phyloP scores from a whole-genome alignment of 1,140 invertebrate species.

The Ctenoplectra terminalis region DNA sequence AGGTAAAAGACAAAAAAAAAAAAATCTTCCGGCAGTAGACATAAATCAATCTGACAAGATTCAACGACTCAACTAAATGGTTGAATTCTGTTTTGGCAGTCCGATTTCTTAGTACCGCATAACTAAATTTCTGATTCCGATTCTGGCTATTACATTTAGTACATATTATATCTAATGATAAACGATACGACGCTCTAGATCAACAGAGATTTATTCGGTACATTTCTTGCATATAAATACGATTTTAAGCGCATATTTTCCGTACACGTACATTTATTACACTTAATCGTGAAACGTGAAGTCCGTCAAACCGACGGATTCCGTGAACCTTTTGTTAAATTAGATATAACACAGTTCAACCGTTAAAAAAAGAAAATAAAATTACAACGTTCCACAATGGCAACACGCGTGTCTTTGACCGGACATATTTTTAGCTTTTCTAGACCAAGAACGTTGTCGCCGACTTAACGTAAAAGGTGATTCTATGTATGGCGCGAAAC shows the following conservation, averaged over 20 bases:
- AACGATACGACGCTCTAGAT: too few species aligned
- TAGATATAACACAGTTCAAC: background rate
- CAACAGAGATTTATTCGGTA: too few species aligned
- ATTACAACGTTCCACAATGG: background rate
- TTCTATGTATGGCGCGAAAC: background rate
- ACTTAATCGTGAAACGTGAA: too few species aligned
- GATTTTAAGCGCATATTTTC: too few species aligned
- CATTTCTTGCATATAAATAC: too few species aligned
- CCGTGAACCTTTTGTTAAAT: too few species aligned
- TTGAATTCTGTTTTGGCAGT: conserved; percentile 12
- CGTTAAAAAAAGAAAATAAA: background rate
- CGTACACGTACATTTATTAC: too few species aligned
- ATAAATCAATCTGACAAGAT: background rate
- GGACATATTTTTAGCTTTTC: conserved; percentile 12
- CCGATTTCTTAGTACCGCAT: conserved; percentile 6
- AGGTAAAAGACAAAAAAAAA: background rate
- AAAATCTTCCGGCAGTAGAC: too few species aligned
- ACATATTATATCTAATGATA: background rate
- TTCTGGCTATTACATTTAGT: conserved; percentile 24
- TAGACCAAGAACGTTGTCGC: background rate
- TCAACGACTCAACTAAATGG: background rate
- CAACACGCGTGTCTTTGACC: conserved; percentile 1
- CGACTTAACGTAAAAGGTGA: background rate
- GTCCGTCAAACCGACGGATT: too few species aligned
- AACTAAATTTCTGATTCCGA: background rate